Evolutionary conservation across 2,888 invertebrate species (phyloP).

Genomic region (Tetramorium bicarinatum): DNA sequence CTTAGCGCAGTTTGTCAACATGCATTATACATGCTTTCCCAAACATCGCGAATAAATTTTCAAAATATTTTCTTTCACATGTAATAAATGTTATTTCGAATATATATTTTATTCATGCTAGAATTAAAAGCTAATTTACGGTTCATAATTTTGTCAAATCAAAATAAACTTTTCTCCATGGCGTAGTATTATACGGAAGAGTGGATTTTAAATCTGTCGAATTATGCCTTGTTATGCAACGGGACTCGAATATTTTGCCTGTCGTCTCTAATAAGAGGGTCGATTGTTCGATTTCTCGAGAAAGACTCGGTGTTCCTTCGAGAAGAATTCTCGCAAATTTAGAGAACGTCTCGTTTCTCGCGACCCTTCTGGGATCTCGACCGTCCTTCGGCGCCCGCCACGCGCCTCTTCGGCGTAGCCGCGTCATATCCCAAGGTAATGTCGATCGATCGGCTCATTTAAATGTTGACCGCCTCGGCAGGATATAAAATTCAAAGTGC

Average conservation of each 20-base stretch:
- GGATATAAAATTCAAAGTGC: conserved; percentile 85
- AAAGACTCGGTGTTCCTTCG: conserved; percentile 70
- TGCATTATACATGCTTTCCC: conserved; percentile 10
- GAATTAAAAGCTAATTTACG: not conserved
- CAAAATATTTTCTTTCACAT: conserved; percentile 20
- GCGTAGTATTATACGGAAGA: conserved; percentile 55
- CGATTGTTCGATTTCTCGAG: conserved; percentile 66
- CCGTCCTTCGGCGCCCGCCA: conserved; percentile 34
- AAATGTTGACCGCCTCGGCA: conserved; percentile 83
- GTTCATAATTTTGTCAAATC: not conserved
- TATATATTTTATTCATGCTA: conserved; percentile 14
- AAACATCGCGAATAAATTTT: conserved; percentile 19
- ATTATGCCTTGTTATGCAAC: conserved; percentile 53
- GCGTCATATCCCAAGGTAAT: conserved; percentile 70
- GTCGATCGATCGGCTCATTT: conserved; percentile 83
- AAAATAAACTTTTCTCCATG: not conserved
- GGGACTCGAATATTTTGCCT: conserved; percentile 70
- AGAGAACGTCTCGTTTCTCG: conserved; percentile 73
- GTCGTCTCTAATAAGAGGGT: conserved; percentile 70
- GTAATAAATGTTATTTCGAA: conserved; percentile 1
- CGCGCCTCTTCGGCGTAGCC: conserved; percentile 43
- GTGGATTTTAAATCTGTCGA: conserved; percentile 68
- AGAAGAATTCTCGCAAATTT: conserved; percentile 72
- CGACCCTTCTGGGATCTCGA: conserved; percentile 68
- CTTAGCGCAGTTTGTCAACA: conserved; percentile 30